phyloP scores from a whole-genome alignment of 1,140 invertebrate genomes.

The Lysiphlebus fabarum region DNA sequence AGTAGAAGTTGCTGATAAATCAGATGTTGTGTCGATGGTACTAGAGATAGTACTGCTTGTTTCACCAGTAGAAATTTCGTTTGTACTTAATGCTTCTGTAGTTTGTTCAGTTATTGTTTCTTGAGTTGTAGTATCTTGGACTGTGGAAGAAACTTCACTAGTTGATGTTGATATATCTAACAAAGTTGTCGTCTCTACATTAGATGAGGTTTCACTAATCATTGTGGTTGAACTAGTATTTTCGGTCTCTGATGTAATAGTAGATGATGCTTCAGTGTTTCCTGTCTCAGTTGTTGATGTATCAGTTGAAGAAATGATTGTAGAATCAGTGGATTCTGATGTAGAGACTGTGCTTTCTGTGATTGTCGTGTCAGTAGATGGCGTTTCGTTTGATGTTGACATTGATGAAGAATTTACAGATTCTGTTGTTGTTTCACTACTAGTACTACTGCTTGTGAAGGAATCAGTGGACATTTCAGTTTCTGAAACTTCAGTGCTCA shows the following conservation, averaged over 20 bases:
- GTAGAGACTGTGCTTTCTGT: constrained; percentile 14
- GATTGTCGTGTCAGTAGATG: constrained; percentile 6
- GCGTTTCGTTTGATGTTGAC: no score
- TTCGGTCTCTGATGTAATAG: constrained; percentile 27
- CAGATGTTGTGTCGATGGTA: constrained; percentile 1
- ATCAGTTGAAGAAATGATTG: background rate
- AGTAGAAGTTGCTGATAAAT: background rate
- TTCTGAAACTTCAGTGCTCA: constrained; percentile 1
- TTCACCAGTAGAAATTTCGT: background rate
- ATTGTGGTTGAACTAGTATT: constrained; percentile 27
- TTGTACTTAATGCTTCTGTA: constrained; percentile 4
- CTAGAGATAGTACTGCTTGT: constrained; percentile 1
- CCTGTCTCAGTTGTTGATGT: constrained; percentile 20
- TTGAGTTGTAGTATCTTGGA: no score
- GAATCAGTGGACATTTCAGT: background rate
- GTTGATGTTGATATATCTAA: background rate
- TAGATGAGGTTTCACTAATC: constrained; percentile 34
- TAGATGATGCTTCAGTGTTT: constrained; percentile 21
- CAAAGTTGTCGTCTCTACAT: constrained; percentile 29
- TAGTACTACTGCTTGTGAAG: no score
- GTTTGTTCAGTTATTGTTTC: background rate
- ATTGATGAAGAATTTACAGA: background rate
- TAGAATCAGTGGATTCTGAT: constrained; percentile 17
- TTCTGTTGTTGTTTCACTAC: background rate
- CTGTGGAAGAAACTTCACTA: no score